These are phyloP conservation scores for Xestia xanthographa DNA, from an alignment of 2,888 invertebrate genomes.

Conservation along the genomic window DNA sequence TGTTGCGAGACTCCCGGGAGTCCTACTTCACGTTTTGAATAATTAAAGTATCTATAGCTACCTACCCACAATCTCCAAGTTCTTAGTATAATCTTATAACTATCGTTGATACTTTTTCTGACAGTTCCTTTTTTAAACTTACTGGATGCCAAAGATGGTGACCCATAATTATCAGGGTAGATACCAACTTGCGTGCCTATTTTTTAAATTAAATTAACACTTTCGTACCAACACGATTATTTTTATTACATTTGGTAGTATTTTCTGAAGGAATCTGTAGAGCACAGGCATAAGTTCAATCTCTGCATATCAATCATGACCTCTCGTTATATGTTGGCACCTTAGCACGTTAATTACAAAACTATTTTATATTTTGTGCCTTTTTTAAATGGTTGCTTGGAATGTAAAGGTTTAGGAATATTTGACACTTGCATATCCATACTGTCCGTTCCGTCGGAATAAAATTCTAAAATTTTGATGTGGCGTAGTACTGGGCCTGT, in stretches of 20 bases:
- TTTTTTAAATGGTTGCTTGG: constrained; percentile 46
- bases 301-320: constrained; percentile 28
- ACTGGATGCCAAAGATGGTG: not conserved
- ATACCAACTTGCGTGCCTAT: no score
- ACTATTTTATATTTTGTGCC: constrained; percentile 55
- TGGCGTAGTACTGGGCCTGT: constrained; percentile 6
- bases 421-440: constrained; percentile 66
- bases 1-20: not conserved
- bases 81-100: not conserved
- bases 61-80: not conserved
- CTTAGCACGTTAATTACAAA: constrained; percentile 41
- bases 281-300: constrained; percentile 1
- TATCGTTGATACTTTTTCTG: not conserved
- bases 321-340: constrained; percentile 58
- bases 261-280: constrained; percentile 40
- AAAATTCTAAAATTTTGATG: constrained; percentile 35
- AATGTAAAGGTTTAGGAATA: constrained; percentile 65
- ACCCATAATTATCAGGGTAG: no score
- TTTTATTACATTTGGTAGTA: not conserved
- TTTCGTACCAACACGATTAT: constrained; percentile 30
- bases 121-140: not conserved
- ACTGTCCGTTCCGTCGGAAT: constrained; percentile 41
- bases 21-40: not conserved
- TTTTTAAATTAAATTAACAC: not conserved
- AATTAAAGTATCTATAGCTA: not conserved